phyloP scores from a whole-genome alignment of 2,797 vertebrate genomes.

The Chelonia mydas region DNA sequence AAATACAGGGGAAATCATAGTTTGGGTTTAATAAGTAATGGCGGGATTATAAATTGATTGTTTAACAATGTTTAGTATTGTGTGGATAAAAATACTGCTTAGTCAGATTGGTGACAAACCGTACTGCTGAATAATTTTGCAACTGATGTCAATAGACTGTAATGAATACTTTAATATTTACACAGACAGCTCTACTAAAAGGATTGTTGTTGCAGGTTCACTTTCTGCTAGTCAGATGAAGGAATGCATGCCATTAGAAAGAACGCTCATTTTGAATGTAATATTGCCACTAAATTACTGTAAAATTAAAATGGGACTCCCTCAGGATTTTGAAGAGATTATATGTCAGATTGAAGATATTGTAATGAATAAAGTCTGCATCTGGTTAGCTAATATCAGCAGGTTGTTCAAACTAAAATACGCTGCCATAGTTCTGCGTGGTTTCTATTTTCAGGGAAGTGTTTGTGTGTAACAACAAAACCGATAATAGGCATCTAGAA shows the following conservation, averaged over 20 bases:
- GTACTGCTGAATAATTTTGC: background rate
- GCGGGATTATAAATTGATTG: background rate
- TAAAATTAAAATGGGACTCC: conserved; percentile 62
- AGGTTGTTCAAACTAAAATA: background rate
- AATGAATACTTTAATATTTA: conserved; percentile 8
- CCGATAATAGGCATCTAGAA: background rate
- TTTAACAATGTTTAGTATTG: rapidly evolving
- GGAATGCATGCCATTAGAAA: conserved; percentile 3
- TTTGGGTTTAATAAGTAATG: background rate
- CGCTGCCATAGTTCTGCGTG: rapidly evolving
- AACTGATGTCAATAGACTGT: background rate
- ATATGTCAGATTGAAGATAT: conserved; percentile 3
- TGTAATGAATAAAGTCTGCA: background rate
- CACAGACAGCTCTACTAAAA: background rate
- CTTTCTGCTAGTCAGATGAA: conserved; percentile 14
- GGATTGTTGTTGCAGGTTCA: conserved; percentile 31
- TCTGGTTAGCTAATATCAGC: background rate
- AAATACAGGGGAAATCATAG: background rate
- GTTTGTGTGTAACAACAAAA: background rate
- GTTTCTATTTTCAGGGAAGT: rapidly evolving
- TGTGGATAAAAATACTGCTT: background rate
- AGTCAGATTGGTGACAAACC: background rate
- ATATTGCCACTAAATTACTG: conserved; percentile 66
- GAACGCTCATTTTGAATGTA: conserved; percentile 52
- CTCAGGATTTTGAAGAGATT: conserved; percentile 34